A percentile compares a stretch with the other conserved stretches of the same genome.
These are phyloP conservation scores for Agelaius phoeniceus DNA, from an alignment of 2,113 vertebrate genomes.

Conservation along the genomic window DNA sequence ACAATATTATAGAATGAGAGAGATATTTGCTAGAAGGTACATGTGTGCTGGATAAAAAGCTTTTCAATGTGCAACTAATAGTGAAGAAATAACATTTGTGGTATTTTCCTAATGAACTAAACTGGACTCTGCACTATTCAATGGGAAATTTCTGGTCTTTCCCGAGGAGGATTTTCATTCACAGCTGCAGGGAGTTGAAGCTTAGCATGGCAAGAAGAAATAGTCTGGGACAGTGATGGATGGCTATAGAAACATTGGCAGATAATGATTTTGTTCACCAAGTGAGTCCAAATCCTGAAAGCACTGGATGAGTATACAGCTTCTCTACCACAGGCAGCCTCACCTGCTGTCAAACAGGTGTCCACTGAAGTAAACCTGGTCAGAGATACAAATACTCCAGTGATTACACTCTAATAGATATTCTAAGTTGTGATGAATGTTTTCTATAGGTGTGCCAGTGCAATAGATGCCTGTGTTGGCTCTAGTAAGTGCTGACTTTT, in stretches of 20 bases:
- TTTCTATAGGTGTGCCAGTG: not conserved
- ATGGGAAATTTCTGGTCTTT: not conserved
- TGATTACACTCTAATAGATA: not conserved
- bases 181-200: not conserved
- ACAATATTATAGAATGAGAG: not conserved
- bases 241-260: not conserved
- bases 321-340: not conserved
- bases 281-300: not conserved
- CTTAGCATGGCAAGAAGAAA: not conserved
- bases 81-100: not conserved
- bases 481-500: not conserved
- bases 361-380: not conserved
- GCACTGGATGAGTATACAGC: not conserved
- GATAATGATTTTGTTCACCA: not conserved
- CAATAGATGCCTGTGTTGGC: not conserved
- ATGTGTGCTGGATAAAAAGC: rapidly evolving
- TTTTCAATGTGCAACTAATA: not conserved
- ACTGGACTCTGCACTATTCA: not conserved
- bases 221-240: not conserved
- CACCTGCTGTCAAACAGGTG: not conserved
- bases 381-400: not conserved
- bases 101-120: not conserved
- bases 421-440: not conserved
- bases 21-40: not conserved
- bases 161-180: not conserved